phyloP scores from a whole-genome alignment of 2,113 vertebrate species.

The Carassius gibelio region DNA sequence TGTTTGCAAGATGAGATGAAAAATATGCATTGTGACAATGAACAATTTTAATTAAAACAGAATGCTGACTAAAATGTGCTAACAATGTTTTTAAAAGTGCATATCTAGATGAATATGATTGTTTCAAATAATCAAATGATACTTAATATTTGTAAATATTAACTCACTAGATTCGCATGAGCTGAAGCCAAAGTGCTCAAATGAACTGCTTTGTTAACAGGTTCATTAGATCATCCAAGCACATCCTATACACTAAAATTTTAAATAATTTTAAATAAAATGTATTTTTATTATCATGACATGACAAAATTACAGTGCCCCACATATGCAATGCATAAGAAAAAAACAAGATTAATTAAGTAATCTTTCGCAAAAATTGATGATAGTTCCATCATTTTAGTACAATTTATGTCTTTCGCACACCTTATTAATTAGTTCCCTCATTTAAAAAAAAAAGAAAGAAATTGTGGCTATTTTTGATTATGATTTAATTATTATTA shows the following conservation, averaged over 20 bases:
- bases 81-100: not conserved
- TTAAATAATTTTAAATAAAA: not conserved
- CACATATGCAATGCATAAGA: not conserved
- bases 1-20: not conserved
- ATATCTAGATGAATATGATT: not conserved
- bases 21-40: not conserved
- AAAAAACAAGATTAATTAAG: not conserved
- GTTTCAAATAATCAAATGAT: not conserved
- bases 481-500: too few relatives aligned
- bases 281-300: not conserved
- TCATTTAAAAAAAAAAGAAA: too few relatives aligned
- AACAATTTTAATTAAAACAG: not conserved
- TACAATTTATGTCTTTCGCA: too few relatives aligned
- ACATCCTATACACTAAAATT: not conserved
- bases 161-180: not conserved
- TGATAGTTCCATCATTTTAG: not conserved
- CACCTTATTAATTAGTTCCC: not conserved
- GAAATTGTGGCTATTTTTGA: not conserved
- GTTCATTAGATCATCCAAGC: not conserved
- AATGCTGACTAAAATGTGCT: not conserved
- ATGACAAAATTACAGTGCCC: not conserved
- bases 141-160: not conserved
- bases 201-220: not conserved
- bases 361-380: not conserved
- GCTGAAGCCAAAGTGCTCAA: not conserved